These are phyloP conservation scores for Carpatolechia fugitivella DNA, from an alignment of 2,888 invertebrate species.

Conservation along the genomic window DNA sequence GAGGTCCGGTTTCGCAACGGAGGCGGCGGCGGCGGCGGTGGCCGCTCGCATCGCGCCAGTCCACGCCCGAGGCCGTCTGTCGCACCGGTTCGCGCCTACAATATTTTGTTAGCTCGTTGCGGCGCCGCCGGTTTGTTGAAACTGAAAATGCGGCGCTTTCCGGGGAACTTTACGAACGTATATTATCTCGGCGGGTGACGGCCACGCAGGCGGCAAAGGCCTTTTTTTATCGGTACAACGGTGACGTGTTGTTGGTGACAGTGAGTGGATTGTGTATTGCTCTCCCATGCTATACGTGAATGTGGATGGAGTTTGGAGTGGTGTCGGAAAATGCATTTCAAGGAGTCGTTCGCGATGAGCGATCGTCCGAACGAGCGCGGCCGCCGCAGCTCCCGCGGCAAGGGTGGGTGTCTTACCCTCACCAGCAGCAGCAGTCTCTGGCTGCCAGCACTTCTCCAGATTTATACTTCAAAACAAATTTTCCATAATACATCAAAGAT, in stretches of 20 bases:
- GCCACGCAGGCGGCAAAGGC: slow-evolving; percentile 30
- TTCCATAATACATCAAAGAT: too few species aligned
- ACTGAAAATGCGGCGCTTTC: slow-evolving; percentile 67
- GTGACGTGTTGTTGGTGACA: slow-evolving; percentile 53
- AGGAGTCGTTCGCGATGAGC: slow-evolving; percentile 78
- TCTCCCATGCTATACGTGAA: slow-evolving; percentile 73
- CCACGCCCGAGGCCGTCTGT: slow-evolving; percentile 74
- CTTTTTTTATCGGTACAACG: slow-evolving; percentile 47
- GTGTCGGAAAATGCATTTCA: slow-evolving; percentile 78
- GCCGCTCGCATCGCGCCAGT: slow-evolving; percentile 72
- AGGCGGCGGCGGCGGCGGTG: slow-evolving; percentile 74
- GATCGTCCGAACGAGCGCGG: slow-evolving; percentile 77
- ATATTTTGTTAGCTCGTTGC: slow-evolving; percentile 52
- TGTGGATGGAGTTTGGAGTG: slow-evolving; percentile 72
- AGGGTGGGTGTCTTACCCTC: slow-evolving; percentile 61
- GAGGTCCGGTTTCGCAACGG: slow-evolving; percentile 76
- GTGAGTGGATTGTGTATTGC: slow-evolving; percentile 67
- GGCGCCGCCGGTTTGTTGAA: slow-evolving; percentile 48
- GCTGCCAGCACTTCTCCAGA: too few species aligned
- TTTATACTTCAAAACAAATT: too few species aligned
- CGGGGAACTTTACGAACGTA: slow-evolving; percentile 40
- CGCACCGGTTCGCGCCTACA: slow-evolving; percentile 68
- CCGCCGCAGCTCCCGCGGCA: slow-evolving; percentile 77
- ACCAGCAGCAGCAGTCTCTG: background rate
- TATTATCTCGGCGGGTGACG: slow-evolving; percentile 55